Percentiles rank a stretch among this genome's conserved stretches.
Conservation (phyloP, 35 echinoderm and acorn worm genomes). For the Hemicentrotus pulcherrimus region DNA sequence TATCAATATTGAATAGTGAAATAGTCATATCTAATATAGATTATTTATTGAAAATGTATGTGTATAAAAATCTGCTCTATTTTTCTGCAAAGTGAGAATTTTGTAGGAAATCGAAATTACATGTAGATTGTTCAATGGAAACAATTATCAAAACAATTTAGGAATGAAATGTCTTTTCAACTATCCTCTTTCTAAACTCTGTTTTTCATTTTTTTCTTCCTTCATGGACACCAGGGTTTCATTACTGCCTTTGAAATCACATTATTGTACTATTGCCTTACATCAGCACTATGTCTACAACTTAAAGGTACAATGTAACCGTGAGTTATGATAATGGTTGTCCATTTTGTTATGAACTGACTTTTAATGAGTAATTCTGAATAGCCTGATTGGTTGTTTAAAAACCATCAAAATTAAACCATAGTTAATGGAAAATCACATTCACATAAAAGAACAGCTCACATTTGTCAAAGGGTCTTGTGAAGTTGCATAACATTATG, state of each 20-base stretch:
- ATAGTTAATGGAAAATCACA: no score
- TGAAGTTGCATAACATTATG: no score
- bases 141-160: background rate
- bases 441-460: no score
- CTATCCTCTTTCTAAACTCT: background rate
- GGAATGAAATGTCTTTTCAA: background rate
- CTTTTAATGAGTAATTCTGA: no score
- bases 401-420: no score
- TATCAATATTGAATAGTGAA: background rate
- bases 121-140: background rate
- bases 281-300: background rate
- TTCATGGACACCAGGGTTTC: background rate
- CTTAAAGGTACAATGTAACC: no score
- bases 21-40: background rate
- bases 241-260: background rate
- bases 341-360: no score
- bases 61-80: background rate
- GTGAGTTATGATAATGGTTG: no score
- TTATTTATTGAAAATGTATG: constrained; percentile 15
- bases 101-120: background rate
- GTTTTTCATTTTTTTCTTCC: background rate
- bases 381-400: no score
- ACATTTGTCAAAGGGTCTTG: no score
- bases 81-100: background rate
- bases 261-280: background rate